These are phyloP conservation scores for Chelmon rostratus DNA, from an alignment of 2,797 vertebrate species.

Conservation along the genomic window DNA sequence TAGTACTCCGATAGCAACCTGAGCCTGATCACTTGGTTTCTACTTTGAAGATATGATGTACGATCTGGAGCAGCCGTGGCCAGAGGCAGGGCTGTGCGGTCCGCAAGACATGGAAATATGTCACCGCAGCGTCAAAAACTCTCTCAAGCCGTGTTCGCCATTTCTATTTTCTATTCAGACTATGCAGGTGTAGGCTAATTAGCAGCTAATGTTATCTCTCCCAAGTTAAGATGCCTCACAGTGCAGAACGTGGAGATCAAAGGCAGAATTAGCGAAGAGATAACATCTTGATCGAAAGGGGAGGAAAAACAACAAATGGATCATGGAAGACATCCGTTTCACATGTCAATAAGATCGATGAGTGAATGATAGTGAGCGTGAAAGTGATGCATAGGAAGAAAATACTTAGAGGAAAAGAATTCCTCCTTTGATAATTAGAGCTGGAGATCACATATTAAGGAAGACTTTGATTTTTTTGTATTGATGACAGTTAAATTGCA, in stretches of 20 bases:
- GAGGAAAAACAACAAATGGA: slow-evolving; percentile 66
- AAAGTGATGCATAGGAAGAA: slow-evolving; percentile 55
- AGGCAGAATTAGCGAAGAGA: slow-evolving; percentile 68
- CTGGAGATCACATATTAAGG: slow-evolving; percentile 33
- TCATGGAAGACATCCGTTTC: slow-evolving; percentile 70
- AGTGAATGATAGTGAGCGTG: slow-evolving; percentile 61
- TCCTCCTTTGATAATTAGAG: slow-evolving; percentile 55
- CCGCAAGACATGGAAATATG: not conserved
- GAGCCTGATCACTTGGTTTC: slow-evolving; percentile 30
- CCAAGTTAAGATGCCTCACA: slow-evolving; percentile 37
- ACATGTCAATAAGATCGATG: slow-evolving; percentile 73
- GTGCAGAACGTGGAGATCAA: slow-evolving; percentile 63
- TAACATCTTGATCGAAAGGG: slow-evolving; percentile 67
- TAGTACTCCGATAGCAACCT: slow-evolving; percentile 29
- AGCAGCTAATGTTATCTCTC: slow-evolving; percentile 46
- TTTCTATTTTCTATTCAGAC: slow-evolving; percentile 16
- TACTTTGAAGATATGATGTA: slow-evolving; percentile 54
- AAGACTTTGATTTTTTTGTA: slow-evolving; percentile 31
- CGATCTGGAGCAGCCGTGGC: slow-evolving; percentile 31
- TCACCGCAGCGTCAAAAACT: slow-evolving; percentile 6
- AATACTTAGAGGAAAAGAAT: slow-evolving; percentile 33
- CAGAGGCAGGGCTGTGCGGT: slow-evolving; percentile 25
- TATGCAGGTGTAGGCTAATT: slow-evolving; percentile 51
- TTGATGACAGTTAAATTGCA: slow-evolving; percentile 19
- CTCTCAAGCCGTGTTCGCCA: not conserved